These are phyloP conservation scores for Heliocidaris tuberculata DNA, from an alignment of 35 echinoderm and acorn worm genomes.

Conservation along the genomic window DNA sequence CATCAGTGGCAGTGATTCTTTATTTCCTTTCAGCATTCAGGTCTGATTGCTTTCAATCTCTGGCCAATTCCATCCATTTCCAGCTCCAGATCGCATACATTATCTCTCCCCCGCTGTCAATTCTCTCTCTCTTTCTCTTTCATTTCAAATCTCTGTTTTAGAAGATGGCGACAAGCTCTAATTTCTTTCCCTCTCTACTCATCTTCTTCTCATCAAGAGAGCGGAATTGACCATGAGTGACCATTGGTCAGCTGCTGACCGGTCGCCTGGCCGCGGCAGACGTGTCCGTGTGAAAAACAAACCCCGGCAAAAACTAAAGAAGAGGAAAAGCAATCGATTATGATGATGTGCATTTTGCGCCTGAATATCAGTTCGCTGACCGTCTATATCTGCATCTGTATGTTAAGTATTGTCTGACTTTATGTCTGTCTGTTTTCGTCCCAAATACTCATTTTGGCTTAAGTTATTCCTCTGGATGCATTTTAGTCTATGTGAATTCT, in stretches of 20 bases:
- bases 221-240: neutral
- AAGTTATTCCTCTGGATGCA: no score
- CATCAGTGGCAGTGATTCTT: neutral
- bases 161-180: slow-evolving; percentile 8
- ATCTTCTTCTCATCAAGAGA: slow-evolving; percentile 11
- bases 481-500: no score
- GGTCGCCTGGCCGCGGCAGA: neutral
- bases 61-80: neutral
- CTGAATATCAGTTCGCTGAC: neutral
- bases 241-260: neutral
- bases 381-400: neutral
- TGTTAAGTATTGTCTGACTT: neutral
- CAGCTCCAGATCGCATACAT: neutral
- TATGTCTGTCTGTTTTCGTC: neutral
- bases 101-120: neutral
- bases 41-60: neutral
- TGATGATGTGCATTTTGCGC: neutral
- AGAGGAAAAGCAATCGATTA: neutral
- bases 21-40: neutral
- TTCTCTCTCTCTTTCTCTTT: neutral
- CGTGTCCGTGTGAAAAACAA: neutral
- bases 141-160: neutral
- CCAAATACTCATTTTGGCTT: no score
- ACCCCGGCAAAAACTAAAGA: neutral
- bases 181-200: neutral